Evolutionary conservation across 2,888 invertebrate species (phyloP).

Genomic region (Augochlorella aurata): DNA sequence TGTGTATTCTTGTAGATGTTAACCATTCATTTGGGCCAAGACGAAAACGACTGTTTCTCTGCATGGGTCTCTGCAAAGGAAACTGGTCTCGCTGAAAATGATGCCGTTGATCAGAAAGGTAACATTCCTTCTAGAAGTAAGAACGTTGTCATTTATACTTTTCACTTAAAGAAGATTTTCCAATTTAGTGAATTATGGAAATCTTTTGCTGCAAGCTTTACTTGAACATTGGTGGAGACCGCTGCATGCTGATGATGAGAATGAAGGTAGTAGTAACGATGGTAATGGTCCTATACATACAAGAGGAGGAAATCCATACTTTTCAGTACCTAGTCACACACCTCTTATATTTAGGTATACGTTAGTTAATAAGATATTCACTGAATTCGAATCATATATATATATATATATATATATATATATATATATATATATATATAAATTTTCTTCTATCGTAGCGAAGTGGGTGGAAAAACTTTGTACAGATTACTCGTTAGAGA

Average conservation of each 20-base stretch:
- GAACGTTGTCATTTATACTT: background rate
- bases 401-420: background rate
- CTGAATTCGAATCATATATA: background rate
- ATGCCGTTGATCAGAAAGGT: conserved; percentile 91
- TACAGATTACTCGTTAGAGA: conserved; percentile 95
- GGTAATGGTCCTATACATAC: conserved; percentile 77
- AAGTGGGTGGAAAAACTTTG: conserved; percentile 96
- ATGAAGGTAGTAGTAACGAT: conserved; percentile 86
- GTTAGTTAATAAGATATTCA: background rate
- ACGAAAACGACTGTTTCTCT: conserved; percentile 98
- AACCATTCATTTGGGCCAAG: conserved; percentile 97
- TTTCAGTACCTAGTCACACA: conserved; percentile 96
- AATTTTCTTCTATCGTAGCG: conserved; percentile 84
- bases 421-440: background rate
- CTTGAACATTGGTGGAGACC: conserved; percentile 96
- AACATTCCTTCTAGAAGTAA: background rate
- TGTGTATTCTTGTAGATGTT: conserved; percentile 87
- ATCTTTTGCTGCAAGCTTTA: conserved; percentile 94
- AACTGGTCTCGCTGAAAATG: conserved; percentile 90
- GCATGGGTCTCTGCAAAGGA: conserved; percentile 99
- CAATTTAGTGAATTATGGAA: conserved; percentile 94
- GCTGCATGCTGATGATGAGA: conserved; percentile 87
- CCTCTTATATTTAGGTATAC: conserved; percentile 96
- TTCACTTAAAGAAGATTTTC: background rate
- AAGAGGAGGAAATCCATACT: conserved; percentile 86